Conservation (phyloP, 2,113 vertebrate species). For the Panurus biarmicus region DNA sequence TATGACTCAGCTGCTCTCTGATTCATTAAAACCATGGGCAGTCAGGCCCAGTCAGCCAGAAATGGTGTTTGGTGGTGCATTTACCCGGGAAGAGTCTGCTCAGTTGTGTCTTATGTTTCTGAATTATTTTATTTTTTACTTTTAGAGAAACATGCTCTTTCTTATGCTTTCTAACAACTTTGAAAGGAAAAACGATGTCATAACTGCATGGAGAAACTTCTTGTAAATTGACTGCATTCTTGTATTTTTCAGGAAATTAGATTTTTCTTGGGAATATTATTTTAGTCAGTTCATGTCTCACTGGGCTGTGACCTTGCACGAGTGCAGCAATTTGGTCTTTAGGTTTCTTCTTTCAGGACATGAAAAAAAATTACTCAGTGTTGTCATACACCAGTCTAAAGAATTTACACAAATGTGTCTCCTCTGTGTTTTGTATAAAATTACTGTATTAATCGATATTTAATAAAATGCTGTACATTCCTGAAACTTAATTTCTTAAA, state of each 20-base stretch:
- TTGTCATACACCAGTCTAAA: not conserved
- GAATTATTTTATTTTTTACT: not conserved
- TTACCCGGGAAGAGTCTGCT: not conserved
- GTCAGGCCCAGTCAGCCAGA: not conserved
- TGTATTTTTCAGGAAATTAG: conserved; percentile 15
- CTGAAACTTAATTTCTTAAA: not conserved
- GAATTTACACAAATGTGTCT: not conserved
- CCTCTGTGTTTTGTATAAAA: not conserved
- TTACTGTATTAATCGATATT: not conserved
- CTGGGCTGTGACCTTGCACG: not conserved
- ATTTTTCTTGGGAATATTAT: conserved; percentile 23
- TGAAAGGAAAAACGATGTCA: not conserved
- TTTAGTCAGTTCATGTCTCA: not conserved
- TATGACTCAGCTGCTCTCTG: not conserved
- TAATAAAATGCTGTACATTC: not conserved
- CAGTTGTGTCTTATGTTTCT: not conserved
- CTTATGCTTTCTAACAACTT: not conserved
- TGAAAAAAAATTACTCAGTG: not conserved
- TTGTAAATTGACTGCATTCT: not conserved
- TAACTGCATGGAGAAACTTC: not conserved
- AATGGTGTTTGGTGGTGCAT: not conserved
- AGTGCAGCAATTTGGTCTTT: not conserved
- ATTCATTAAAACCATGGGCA: not conserved
- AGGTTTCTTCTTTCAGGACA: not conserved
- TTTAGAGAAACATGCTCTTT: not conserved